Percentiles rank a stretch among this genome's conserved stretches.
phyloP scores from a whole-genome alignment of 2,888 invertebrate species.

The Pristionchus entomophagus region DNA sequence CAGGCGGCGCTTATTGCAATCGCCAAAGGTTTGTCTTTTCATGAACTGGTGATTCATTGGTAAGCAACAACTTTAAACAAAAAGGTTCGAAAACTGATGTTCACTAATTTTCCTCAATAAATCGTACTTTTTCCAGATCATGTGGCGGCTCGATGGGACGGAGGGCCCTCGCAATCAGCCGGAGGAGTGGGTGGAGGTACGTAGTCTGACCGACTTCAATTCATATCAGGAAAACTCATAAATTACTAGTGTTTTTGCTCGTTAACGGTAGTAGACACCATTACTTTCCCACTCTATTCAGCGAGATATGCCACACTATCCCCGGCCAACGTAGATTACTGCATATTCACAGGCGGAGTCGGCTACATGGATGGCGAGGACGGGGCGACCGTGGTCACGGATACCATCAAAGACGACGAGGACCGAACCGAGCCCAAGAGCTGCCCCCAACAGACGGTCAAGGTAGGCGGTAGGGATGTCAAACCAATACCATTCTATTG shows the following conservation, averaged over 20 bases:
- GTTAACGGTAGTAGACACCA: too few relatives aligned
- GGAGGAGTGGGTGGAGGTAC: not conserved
- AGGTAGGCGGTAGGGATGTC: conserved; percentile 59
- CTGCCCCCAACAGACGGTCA: conserved; percentile 72
- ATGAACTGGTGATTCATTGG: too few relatives aligned
- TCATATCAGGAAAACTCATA: too few relatives aligned
- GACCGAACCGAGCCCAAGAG: conserved; percentile 68
- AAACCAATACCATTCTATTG: too few relatives aligned
- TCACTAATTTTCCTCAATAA: too few relatives aligned
- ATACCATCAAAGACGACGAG: conserved; percentile 72
- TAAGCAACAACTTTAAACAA: too few relatives aligned
- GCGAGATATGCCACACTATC: not conserved
- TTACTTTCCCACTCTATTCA: too few relatives aligned
- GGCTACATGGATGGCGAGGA: conserved; percentile 70
- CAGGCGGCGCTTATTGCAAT: conserved; percentile 18
- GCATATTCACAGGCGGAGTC: not conserved
- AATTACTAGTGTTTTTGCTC: too few relatives aligned
- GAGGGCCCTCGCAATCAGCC: conserved; percentile 66
- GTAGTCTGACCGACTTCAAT: too few relatives aligned
- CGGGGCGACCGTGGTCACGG: conserved; percentile 72
- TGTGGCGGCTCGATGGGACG: conserved; percentile 74
- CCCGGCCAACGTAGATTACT: not conserved
- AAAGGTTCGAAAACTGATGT: not conserved
- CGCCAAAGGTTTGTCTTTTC: conserved; percentile 24
- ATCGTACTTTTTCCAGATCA: conserved; percentile 56